phyloP scores from a whole-genome alignment of 2,888 invertebrate genomes.

The Stomorhina lunata region DNA sequence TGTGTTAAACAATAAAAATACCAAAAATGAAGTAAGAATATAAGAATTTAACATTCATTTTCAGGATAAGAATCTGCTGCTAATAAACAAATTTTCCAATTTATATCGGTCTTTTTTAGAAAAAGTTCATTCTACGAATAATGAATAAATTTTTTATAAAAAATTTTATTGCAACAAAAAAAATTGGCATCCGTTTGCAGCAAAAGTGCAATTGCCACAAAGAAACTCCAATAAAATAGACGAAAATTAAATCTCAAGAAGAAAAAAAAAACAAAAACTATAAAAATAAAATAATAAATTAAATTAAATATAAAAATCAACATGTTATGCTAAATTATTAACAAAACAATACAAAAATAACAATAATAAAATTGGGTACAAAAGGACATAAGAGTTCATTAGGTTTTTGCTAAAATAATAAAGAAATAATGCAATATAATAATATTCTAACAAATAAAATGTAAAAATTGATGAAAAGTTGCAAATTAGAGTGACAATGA shows the following conservation, averaged over 20 bases:
- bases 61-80: constrained; percentile 63
- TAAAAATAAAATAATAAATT: constrained; percentile 62
- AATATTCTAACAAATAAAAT: constrained; percentile 1
- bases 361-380: constrained; percentile 52
- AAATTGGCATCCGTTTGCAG: constrained; percentile 40
- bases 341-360: neutral
- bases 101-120: constrained; percentile 31
- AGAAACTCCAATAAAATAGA: constrained; percentile 17
- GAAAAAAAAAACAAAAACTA: constrained; percentile 12
- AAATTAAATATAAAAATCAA: constrained; percentile 59
- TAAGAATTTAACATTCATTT: constrained; percentile 42
- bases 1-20: constrained; percentile 11
- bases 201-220: constrained; percentile 1
- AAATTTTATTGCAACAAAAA: constrained; percentile 51
- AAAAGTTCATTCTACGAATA: constrained; percentile 66
- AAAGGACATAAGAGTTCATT: constrained; percentile 63
- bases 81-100: constrained; percentile 63
- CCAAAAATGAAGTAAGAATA: neutral
- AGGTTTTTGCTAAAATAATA: constrained; percentile 15
- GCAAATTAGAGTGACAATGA: constrained; percentile 12
- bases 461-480: neutral
- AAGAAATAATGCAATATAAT: constrained; percentile 8
- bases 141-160: constrained; percentile 67
- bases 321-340: constrained; percentile 60
- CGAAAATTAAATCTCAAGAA: constrained; percentile 7